Conservation (phyloP, 2,113 vertebrate genomes). For the Apteryx owenii region DNA sequence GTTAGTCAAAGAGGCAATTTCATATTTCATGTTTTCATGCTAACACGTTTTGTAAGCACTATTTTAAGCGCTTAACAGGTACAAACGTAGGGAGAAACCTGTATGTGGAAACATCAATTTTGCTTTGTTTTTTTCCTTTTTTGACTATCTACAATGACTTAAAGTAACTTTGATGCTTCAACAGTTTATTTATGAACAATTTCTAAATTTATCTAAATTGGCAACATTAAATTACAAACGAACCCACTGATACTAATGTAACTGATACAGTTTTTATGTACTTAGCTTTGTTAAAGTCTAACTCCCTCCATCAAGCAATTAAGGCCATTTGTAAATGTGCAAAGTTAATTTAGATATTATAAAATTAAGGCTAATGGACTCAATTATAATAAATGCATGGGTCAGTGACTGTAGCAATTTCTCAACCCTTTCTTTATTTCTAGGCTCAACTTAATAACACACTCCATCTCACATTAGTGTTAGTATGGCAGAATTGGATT, state of each 20-base stretch:
- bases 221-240: neutral
- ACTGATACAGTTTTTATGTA: slow-evolving; percentile 37
- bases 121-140: neutral
- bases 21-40: neutral
- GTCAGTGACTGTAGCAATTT: slow-evolving; percentile 55
- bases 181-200: slow-evolving; percentile 28
- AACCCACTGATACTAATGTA: slow-evolving; percentile 28
- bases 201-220: slow-evolving; percentile 18
- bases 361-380: slow-evolving; percentile 74
- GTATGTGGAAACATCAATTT: neutral
- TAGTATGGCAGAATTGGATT: neutral
- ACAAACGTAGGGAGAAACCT: neutral
- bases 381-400: slow-evolving; percentile 68
- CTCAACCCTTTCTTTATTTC: slow-evolving; percentile 47
- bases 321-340: slow-evolving; percentile 62
- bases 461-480: slow-evolving; percentile 1
- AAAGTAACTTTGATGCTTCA: slow-evolving; percentile 24
- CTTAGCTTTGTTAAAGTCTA: slow-evolving; percentile 44
- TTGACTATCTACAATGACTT: neutral
- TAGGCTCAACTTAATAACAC: slow-evolving; percentile 42
- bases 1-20: neutral
- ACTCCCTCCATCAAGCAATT: slow-evolving; percentile 49
- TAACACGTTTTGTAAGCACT: neutral
- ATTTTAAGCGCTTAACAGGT: neutral
- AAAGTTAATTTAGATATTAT: slow-evolving; percentile 75